Evolutionary conservation across 2,888 invertebrate genomes (phyloP).

Genomic region (Macrophya alboannulata): DNA sequence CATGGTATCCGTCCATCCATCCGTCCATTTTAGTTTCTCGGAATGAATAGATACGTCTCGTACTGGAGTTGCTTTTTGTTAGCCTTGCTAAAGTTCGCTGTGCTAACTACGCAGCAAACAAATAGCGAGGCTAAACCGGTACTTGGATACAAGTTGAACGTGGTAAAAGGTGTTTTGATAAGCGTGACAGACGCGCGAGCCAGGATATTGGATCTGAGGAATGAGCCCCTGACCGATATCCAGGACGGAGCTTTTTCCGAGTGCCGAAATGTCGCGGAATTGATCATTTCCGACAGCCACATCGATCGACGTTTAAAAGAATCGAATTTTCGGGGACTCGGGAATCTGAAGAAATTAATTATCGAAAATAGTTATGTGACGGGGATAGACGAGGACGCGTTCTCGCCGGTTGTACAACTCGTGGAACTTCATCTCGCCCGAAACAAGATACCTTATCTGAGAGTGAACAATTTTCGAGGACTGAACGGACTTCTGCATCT

Average conservation of each 20-base stretch:
- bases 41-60: conserved; percentile 37
- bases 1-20: background rate
- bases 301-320: background rate
- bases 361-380: conserved; percentile 16
- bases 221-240: background rate
- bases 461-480: conserved; percentile 4
- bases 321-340: background rate
- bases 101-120: background rate
- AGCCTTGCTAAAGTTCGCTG: background rate
- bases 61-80: conserved; percentile 16
- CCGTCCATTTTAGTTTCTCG: conserved; percentile 50
- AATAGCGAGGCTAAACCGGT: conserved; percentile 1
- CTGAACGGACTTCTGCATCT: conserved; percentile 20
- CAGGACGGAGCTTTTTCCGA: conserved; percentile 28
- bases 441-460: background rate
- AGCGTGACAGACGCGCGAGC: conserved; percentile 42
- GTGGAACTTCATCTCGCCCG: conserved; percentile 40
- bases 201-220: conserved; percentile 23
- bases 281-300: background rate
- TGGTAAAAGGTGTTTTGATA: conserved; percentile 26
- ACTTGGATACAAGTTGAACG: conserved; percentile 34
- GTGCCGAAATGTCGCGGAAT: conserved; percentile 37
- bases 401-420: background rate
- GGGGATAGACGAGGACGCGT: conserved; percentile 26
- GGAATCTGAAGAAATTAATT: conserved; percentile 21